Conservation (phyloP, 2,888 invertebrate species). For the Octonoba sinensis region DNA sequence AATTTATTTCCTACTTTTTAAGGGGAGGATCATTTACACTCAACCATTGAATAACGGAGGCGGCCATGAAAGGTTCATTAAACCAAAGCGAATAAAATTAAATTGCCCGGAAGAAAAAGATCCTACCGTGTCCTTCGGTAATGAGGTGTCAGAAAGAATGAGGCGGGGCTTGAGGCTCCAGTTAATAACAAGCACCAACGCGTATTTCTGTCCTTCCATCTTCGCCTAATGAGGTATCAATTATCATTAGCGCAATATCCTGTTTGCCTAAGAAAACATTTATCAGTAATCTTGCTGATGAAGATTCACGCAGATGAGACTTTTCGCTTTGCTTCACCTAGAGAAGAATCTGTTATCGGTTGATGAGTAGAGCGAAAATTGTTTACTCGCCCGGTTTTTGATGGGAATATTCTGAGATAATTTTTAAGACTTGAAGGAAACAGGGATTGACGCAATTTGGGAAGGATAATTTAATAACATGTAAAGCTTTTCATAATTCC, state of each 20-base stretch:
- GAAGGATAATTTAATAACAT: too few species aligned
- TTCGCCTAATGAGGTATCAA: slow-evolving; percentile 58
- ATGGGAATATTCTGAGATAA: too few species aligned
- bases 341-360: too few species aligned
- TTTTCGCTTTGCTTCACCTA: too few species aligned
- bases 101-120: slow-evolving; percentile 29
- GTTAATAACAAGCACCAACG: slow-evolving; percentile 49
- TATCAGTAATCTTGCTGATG: slow-evolving; percentile 46
- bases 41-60: background rate
- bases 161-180: slow-evolving; percentile 24
- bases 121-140: slow-evolving; percentile 20
- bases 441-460: too few species aligned
- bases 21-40: too few species aligned
- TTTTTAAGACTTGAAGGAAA: too few species aligned
- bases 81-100: slow-evolving; percentile 48
- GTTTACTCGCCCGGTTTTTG: too few species aligned
- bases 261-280: slow-evolving; percentile 58
- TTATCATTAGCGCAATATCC: slow-evolving; percentile 57
- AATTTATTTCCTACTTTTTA: too few species aligned
- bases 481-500: too few species aligned
- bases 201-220: slow-evolving; percentile 52
- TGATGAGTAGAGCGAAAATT: too few species aligned
- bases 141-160: slow-evolving; percentile 29
- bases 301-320: slow-evolving; percentile 32
- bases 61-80: slow-evolving; percentile 40